Conservation (phyloP, 1,140 invertebrate genomes). For the Atta colombica region DNA sequence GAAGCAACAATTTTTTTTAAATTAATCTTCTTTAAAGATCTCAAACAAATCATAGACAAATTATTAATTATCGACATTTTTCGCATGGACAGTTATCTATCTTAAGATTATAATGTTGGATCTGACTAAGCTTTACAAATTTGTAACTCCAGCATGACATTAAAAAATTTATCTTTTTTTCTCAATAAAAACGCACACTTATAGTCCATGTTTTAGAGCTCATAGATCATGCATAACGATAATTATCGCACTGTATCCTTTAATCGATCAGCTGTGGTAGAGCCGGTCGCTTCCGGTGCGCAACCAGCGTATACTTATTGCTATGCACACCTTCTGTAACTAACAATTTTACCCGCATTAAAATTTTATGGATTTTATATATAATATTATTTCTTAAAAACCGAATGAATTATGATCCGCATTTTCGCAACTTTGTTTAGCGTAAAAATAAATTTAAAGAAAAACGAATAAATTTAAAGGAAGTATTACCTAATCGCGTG, state of each 20-base stretch:
- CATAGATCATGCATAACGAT: constrained; percentile 42
- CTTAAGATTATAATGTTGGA: neutral
- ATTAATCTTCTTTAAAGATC: neutral
- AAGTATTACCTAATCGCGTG: no score
- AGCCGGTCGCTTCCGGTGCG: constrained; percentile 14
- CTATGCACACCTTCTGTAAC: constrained; percentile 17
- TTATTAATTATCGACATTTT: neutral
- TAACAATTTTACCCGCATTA: constrained; percentile 41
- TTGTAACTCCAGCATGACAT: neutral
- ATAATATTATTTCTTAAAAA: neutral
- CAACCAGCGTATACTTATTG: neutral
- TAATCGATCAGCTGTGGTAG: constrained; percentile 59
- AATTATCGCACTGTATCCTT: constrained; percentile 62
- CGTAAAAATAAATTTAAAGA: no score
- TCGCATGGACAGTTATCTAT: neutral
- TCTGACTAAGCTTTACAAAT: neutral
- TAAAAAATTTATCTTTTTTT: constrained; percentile 19
- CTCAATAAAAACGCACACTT: constrained; percentile 25
- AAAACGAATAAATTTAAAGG: no score
- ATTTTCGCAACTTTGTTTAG: no score
- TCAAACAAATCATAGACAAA: neutral
- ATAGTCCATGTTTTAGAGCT: constrained; percentile 1
- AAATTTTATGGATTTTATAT: constrained; percentile 16
- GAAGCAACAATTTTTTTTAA: neutral
- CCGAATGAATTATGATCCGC: neutral